phyloP scores from a whole-genome alignment of 2,113 vertebrate species.

The Tragelaphus buxtoni region DNA sequence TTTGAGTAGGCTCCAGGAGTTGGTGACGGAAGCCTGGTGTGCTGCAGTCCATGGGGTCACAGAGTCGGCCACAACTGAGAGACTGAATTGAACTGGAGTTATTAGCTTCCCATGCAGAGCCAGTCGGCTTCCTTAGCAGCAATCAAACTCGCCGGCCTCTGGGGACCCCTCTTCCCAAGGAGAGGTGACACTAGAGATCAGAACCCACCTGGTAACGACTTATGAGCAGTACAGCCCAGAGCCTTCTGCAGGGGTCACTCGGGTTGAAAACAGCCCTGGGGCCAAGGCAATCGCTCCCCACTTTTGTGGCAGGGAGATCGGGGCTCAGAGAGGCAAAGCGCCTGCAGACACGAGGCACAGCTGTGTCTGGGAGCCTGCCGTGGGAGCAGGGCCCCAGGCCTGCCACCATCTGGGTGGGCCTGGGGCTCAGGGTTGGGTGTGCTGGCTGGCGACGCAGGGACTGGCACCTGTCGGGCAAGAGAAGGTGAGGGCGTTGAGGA shows the following conservation, averaged over 20 bases:
- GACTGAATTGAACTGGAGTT: neutral
- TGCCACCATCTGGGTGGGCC: fast-evolving
- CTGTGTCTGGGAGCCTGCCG: neutral
- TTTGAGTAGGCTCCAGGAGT: neutral
- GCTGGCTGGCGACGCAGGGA: neutral
- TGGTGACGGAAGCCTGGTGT: neutral
- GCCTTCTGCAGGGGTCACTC: no score
- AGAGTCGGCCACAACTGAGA: neutral
- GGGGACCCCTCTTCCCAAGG: neutral
- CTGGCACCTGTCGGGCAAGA: neutral
- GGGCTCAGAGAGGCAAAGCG: neutral
- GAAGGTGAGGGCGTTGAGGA: neutral
- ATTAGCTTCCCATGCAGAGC: neutral
- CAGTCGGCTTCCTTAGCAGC: neutral
- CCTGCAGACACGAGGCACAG: neutral
- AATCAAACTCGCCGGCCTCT: neutral
- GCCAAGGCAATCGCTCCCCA: fast-evolving
- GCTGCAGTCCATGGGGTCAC: neutral
- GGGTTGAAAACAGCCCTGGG: neutral
- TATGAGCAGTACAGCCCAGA: fast-evolving
- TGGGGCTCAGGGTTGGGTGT: neutral
- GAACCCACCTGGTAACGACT: neutral
- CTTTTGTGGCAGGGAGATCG: neutral
- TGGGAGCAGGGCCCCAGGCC: neutral
- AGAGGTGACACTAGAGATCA: neutral